Percentiles rank a stretch among this genome's conserved stretches.
These are phyloP conservation scores for Geococcyx californianus DNA, from an alignment of 2,113 vertebrate genomes.

Conservation along the genomic window DNA sequence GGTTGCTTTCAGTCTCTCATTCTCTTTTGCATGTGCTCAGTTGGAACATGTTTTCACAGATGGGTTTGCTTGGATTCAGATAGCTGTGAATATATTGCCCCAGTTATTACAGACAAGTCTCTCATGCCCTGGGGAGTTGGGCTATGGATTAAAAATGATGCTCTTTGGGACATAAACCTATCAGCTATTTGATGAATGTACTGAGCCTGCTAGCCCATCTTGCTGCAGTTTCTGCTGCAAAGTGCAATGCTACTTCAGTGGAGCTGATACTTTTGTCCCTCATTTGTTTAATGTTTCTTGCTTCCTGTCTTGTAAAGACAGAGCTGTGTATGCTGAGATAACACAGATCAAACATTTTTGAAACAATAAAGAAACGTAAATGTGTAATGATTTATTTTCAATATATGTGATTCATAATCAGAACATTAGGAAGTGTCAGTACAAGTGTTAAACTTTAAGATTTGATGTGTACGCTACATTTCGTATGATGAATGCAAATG, in stretches of 20 bases:
- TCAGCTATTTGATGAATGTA: not conserved
- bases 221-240: not conserved
- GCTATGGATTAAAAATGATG: not conserved
- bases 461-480: not conserved
- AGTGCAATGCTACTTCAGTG: not conserved
- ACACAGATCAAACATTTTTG: conserved; percentile 41
- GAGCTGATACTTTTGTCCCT: conserved; percentile 14
- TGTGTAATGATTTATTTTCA: conserved; percentile 16
- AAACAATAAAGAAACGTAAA: conserved; percentile 28
- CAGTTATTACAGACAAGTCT: not conserved
- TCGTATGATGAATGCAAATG: not conserved
- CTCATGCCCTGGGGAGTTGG: not conserved
- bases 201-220: not conserved
- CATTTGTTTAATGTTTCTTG: conserved; percentile 43
- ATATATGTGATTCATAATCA: not conserved
- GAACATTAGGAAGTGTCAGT: not conserved
- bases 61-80: not conserved
- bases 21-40: not conserved
- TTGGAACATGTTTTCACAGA: not conserved
- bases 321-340: conserved; percentile 37
- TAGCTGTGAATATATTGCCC: not conserved
- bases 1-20: not conserved
- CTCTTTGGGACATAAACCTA: not conserved
- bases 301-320: conserved; percentile 5
- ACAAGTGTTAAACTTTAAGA: not conserved